Base-by-base conservation (phyloP, 2,888 invertebrate species). In the Lumbricus terrestris region DNA sequence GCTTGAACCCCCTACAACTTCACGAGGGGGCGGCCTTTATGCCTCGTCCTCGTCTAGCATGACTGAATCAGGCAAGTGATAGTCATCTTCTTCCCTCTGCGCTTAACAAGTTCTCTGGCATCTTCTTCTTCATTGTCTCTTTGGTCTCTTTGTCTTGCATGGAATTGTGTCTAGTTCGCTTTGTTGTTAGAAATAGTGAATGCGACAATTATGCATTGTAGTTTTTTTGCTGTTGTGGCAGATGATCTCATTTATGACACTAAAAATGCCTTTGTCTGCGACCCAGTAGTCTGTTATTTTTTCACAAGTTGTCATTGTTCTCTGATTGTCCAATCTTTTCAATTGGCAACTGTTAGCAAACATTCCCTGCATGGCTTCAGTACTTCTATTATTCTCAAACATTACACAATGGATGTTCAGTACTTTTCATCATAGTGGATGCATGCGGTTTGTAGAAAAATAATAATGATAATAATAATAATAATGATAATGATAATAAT, bases 1-100 rank as follows among this genome's bases (percentile, higher is more conserved):
- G 82, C 82, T 90, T 38, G 90, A 89, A 69, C 89, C 88, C 82
- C 82, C 89, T 82, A 35, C 89, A 89, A 37, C 34, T 18, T 82
- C 40, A 29, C 38, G 40, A n/a, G 89, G 40, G 35, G 90, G 90
- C 34, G 89, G 88, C 88, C 83, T 89, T 35, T 88, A 88, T 42
- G 89, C 90, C 88, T 92, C 92, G 69, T 92, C 93, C 18, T 92
- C 93, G 91, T 92, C 92, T 89, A 92, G 92, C 91, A 93, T 93
- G 91, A 93, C 93, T 83, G 93, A 93, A 91, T 92, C 94, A 94
- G 94, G 94, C 90, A 91, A 91, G 91, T 91, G 54, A 82, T 35
- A 15, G 33, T 85, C 85, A 35, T 85, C 85, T 35, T 35, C 85
- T 34, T 88, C 37, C 92, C 92, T 92, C 33, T 54, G 54, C 37